Evolutionary conservation across 2,113 vertebrate genomes (phyloP), one percentile per base, ranked within the genome.

Genomic region (Numida meleagris): DNA sequence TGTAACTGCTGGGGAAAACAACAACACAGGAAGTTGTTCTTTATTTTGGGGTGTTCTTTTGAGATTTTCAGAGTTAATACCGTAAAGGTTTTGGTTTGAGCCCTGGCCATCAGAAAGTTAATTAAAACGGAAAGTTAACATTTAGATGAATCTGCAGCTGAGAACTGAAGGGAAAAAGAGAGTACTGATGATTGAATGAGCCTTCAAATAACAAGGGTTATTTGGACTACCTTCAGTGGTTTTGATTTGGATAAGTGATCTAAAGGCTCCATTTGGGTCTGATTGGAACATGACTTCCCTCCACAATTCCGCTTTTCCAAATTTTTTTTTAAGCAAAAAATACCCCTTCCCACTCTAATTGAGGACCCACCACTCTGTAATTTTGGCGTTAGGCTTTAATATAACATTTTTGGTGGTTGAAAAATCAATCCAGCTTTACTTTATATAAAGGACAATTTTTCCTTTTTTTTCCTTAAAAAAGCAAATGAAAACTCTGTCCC

Each of bases 181-280:
- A 6, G 6, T 73, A 77, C 24, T 67, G 48, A 50, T 24, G 29
- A 53, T 46, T 76, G 50, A 61, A 93, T 82, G 43, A 90, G n/a
- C n/a, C 38, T 86, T 94, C 48, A 62, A 79, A 78, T 89, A 83
- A 79, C 65, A 66, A 50, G 59, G 55, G 31, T 17, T 87, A 53
- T 92, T 94, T 87, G 65, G 42, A 74, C 20, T 85, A 59, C 34
- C n/a, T 40, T 82, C 50, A 27, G 40, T 70, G 90, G 83, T 92
- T 94, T 78, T 88, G 77, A 77, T 85, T 18, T 77, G 51, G 74
- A 11, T 75, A 86, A 89, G 20, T 73, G 72, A 86, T 94, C 25
- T 86, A 20, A 71, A 57, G 63, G 42, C 63, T 63, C 46, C 31
- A 67, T 88, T 50, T 82, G 67, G 38, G 34, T n/a, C 72, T 93